Evolutionary conservation across 2,113 vertebrate species (phyloP).

Genomic region (Aythya baeri): DNA sequence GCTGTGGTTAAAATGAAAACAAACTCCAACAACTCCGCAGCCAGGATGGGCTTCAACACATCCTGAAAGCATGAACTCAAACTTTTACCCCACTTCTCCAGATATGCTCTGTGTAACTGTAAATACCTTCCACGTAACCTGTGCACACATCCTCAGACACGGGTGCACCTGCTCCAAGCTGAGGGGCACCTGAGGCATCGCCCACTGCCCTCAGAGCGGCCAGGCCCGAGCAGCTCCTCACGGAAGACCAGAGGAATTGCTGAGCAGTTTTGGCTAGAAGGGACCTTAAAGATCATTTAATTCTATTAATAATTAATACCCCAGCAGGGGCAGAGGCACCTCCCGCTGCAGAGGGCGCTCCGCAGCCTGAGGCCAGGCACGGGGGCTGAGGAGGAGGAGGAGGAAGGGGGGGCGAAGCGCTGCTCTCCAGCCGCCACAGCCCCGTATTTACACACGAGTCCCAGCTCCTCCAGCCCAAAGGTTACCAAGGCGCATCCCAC

Average conservation of each 20-base stretch:
- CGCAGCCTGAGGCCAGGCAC: background rate
- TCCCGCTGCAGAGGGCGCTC: too few species aligned
- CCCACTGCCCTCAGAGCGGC: rapidly evolving
- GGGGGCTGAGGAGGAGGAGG: background rate
- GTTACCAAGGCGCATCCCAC: background rate
- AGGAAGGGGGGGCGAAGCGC: background rate
- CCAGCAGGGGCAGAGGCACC: too few species aligned
- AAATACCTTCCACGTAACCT: too few species aligned
- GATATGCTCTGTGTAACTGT: too few species aligned
- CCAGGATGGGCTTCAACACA: rapidly evolving
- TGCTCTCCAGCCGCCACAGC: background rate
- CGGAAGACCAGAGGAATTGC: background rate
- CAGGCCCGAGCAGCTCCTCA: rapidly evolving
- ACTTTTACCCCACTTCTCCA: too few species aligned
- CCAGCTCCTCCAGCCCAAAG: background rate
- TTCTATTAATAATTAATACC: too few species aligned
- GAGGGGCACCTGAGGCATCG: too few species aligned
- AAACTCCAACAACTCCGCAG: rapidly evolving
- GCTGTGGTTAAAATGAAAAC: background rate
- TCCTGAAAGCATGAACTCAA: rapidly evolving
- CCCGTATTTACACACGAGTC: background rate
- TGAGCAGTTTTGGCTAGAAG: too few species aligned
- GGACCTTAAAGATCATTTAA: too few species aligned
- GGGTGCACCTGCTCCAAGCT: rapidly evolving
- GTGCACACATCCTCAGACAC: too few species aligned